Base-by-base conservation (phyloP, 2,888 invertebrate species). In the Drosophila hamatofila region DNA sequence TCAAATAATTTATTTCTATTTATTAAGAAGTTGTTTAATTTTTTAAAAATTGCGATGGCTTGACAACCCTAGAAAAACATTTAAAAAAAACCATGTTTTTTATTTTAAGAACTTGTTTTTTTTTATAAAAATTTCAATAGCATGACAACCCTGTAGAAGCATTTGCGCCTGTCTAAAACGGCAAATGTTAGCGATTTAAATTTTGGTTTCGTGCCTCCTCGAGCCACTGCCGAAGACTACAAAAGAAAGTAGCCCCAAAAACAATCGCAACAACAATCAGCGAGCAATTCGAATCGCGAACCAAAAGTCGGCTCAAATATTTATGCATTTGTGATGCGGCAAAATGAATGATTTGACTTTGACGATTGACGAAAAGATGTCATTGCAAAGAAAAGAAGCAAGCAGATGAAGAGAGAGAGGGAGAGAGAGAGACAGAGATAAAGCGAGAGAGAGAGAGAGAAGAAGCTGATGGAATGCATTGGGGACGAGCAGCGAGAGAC, bases 311-410 rank as follows among this genome's bases (percentile, higher is more conserved):
- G 37, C 23, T n/a, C 66, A 80, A 80, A 81, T 89, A 85, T 88
- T 91, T 91, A 90, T 90, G 88, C 89, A 87, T 89, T 89, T 89
- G 49, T 89, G 85, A 89, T 91, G 91, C 91, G 90, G 91, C 89
- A 89, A 91, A 91, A 91, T 91, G 91, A 91, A 91, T 90, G 91
- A 91, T 91, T 91, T 91, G 91, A 91, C 86, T 91, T 91, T 91
- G 91, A 91, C 88, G 91, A 90, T 54, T 54, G 54, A 91, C 87
- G 91, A 91, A 91, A 91, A 91, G 91, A 91, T 91, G 91, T 91
- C 91, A 49, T 49, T 30, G 49, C 49, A 6, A 88, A 75, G 78
- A 72, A 64, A 56, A 12, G 37, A n/a, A n/a, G 37, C 8, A 7
- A 39, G 16, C 37, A 39, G 39, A 39, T 39, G 39, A 39, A 39